A percentile compares a stretch with the other conserved stretches of the same genome.
These are phyloP conservation scores for Cacatua alba DNA, from an alignment of 2,113 vertebrate genomes.

Conservation along the genomic window DNA sequence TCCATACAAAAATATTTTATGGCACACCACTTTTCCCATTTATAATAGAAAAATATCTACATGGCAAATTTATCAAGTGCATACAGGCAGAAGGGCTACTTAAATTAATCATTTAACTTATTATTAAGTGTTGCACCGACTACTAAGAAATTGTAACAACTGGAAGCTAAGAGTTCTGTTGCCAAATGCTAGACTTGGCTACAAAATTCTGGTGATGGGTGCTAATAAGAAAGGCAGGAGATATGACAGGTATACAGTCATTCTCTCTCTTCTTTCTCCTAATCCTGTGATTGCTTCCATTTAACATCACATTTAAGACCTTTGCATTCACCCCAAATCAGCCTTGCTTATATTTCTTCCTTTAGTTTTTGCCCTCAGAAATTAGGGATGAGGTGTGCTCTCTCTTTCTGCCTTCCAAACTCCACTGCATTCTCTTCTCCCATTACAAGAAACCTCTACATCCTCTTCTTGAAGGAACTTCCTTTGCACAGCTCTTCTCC, in stretches of 20 bases:
- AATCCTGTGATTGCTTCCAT: background rate
- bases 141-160: background rate
- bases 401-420: background rate
- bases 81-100: background rate
- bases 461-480: background rate
- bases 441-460: background rate
- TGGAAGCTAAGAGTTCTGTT: background rate
- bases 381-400: accelerated
- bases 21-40: background rate
- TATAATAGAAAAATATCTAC: background rate
- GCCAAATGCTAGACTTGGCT: background rate
- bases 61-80: background rate
- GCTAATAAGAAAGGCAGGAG: background rate
- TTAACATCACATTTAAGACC: background rate
- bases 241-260: background rate
- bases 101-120: background rate
- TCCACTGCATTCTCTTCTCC: background rate
- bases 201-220: background rate
- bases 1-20: background rate
- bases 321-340: background rate
- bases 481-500: background rate
- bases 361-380: background rate
- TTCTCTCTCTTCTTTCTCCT: background rate
- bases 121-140: background rate
- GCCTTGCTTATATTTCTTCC: background rate